Evolutionary conservation across 2,888 invertebrate genomes (phyloP).

Genomic region (Dendrolimus pini): DNA sequence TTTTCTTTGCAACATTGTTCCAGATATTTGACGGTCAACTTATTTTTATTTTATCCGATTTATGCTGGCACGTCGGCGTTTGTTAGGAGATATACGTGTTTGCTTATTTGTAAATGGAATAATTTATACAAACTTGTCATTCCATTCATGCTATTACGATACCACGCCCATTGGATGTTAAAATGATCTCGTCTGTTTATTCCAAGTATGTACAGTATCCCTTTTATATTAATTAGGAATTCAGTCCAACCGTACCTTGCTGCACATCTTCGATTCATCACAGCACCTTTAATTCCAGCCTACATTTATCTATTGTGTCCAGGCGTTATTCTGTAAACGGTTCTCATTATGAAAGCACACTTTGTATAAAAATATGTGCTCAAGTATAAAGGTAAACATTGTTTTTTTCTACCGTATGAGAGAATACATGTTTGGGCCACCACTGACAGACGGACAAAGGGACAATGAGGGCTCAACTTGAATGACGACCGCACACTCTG

Average conservation of each 20-base stretch:
- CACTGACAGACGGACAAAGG: constrained; percentile 63
- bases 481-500: constrained; percentile 73
- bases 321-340: constrained; percentile 74
- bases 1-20: constrained; percentile 56
- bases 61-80: not conserved
- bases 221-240: constrained; percentile 16
- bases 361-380: constrained; percentile 73
- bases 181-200: no score
- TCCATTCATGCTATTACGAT: no score
- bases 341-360: constrained; percentile 67
- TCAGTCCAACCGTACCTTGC: constrained; percentile 26
- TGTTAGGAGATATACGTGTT: not conserved
- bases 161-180: no score
- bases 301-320: constrained; percentile 60
- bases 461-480: constrained; percentile 61
- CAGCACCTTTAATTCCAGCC: constrained; percentile 58
- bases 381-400: constrained; percentile 74
- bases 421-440: constrained; percentile 70
- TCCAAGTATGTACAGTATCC: no score
- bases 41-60: constrained; percentile 43
- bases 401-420: constrained; percentile 59
- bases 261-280: constrained; percentile 47
- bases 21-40: constrained; percentile 62
- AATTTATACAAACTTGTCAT: no score
- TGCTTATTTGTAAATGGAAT: not conserved